Evolutionary conservation across 1,140 invertebrate genomes (phyloP).

Genomic region (Teleopsis dalmanni): DNA sequence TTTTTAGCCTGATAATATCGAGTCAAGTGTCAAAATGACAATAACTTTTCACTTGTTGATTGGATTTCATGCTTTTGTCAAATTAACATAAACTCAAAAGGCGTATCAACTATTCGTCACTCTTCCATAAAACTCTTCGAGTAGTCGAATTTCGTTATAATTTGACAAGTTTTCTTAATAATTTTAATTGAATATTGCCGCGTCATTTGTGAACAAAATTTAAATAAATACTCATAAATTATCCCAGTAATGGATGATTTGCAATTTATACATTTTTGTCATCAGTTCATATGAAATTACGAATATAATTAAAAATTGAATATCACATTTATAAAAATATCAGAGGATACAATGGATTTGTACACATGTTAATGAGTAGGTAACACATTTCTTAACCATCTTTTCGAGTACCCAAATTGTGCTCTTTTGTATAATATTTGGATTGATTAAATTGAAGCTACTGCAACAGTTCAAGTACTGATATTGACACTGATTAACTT

Average conservation of each 20-base stretch:
- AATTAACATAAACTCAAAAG: background rate
- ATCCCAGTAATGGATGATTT: too few relatives aligned
- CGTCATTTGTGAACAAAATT: constrained; percentile 5
- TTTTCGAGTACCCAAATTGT: constrained; percentile 1
- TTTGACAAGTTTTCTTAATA: background rate
- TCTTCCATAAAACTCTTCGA: background rate
- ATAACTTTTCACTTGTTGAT: background rate
- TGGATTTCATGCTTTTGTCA: background rate
- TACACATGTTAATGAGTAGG: too few relatives aligned
- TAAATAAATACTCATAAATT: too few relatives aligned
- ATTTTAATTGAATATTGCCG: background rate
- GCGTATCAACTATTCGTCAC: background rate
- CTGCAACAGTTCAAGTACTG: background rate
- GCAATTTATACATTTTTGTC: constrained; percentile 1
- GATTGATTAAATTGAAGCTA: constrained; percentile 1
- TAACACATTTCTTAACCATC: too few relatives aligned
- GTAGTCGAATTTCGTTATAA: background rate
- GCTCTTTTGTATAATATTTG: constrained; percentile 1
- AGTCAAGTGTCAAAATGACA: constrained; percentile 1
- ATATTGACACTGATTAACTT: background rate
- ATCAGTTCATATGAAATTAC: too few relatives aligned
- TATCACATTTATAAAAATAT: too few relatives aligned
- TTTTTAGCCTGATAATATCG: background rate
- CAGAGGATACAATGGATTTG: too few relatives aligned
- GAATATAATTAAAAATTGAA: constrained; percentile 5